phyloP scores from a whole-genome alignment of 2,113 vertebrate species.

The Megaleporinus macrocephalus region DNA sequence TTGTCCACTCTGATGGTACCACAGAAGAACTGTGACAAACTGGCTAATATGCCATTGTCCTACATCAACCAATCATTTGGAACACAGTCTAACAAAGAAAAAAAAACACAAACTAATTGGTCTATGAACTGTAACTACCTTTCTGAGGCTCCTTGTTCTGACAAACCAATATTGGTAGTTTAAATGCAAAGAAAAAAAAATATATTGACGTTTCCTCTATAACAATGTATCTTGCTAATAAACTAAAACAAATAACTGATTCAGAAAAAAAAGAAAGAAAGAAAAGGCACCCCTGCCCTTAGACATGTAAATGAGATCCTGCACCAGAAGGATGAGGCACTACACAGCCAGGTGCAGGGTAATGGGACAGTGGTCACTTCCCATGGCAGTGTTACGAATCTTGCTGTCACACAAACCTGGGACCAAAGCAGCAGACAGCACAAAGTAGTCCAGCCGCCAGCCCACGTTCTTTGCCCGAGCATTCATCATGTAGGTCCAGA shows the following conservation, averaged over 20 bases:
- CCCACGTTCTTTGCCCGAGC: slow-evolving; percentile 87
- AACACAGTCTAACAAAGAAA: neutral
- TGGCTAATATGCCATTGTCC: too few relatives aligned
- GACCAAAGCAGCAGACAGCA: slow-evolving; percentile 82
- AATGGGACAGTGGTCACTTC: slow-evolving; percentile 92
- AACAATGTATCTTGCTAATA: neutral
- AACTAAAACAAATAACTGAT: neutral
- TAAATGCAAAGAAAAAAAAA: neutral
- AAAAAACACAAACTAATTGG: neutral
- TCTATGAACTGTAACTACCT: neutral
- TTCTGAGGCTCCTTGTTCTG: neutral
- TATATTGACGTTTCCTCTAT: neutral
- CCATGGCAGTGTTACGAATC: slow-evolving; percentile 85
- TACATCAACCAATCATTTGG: too few relatives aligned
- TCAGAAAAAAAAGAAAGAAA: too few relatives aligned
- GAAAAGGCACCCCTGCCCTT: neutral
- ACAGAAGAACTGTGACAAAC: too few relatives aligned
- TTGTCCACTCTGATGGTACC: too few relatives aligned
- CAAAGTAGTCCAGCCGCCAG: slow-evolving; percentile 91
- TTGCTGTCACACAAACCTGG: slow-evolving; percentile 87
- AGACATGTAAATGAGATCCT: neutral
- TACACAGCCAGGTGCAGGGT: slow-evolving; percentile 83
- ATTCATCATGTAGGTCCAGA: slow-evolving; percentile 97
- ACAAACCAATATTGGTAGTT: too few relatives aligned
- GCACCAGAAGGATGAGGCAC: neutral